Conservation (phyloP, 92 coral and sea anemone species). For the Palythoa caribaeorum region DNA sequence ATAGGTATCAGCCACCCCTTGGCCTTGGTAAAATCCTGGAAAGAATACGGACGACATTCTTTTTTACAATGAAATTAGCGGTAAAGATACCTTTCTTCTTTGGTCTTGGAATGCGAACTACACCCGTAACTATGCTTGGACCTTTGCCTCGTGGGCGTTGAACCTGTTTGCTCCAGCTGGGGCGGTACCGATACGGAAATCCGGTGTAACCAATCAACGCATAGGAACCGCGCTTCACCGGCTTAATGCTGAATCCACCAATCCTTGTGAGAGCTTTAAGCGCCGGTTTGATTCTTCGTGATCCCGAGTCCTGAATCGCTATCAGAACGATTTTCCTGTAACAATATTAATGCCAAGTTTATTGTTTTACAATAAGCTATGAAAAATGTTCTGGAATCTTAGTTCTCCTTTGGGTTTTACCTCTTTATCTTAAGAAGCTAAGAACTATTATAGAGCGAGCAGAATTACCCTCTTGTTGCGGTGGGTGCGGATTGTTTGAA, state of each 20-base stretch:
- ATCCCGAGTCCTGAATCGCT: constrained; percentile 32
- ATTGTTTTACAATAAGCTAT: neutral
- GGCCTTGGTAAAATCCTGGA: too few relatives aligned
- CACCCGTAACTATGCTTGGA: constrained; percentile 1
- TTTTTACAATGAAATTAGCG: too few relatives aligned
- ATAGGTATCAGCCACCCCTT: too few relatives aligned
- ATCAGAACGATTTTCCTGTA: constrained; percentile 30
- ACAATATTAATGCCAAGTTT: neutral
- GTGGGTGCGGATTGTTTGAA: too few relatives aligned
- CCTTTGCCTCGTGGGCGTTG: constrained; percentile 25
- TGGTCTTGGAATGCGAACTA: constrained; percentile 25
- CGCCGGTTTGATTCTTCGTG: constrained; percentile 18
- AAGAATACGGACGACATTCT: too few relatives aligned
- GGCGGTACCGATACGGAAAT: constrained; percentile 21
- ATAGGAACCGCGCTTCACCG: constrained; percentile 28
- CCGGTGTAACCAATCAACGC: constrained; percentile 35
- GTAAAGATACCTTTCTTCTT: constrained; percentile 8
- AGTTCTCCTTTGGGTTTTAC: too few relatives aligned
- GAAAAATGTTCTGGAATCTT: too few relatives aligned
- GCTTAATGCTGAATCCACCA: constrained; percentile 31
- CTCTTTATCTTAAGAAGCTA: too few relatives aligned
- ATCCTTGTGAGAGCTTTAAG: constrained; percentile 20
- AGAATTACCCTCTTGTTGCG: too few relatives aligned
- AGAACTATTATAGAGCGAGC: too few relatives aligned
- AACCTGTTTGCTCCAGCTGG: constrained; percentile 33